Base-by-base conservation (phyloP, 2,888 invertebrate genomes). In the Pollenia angustigena region DNA sequence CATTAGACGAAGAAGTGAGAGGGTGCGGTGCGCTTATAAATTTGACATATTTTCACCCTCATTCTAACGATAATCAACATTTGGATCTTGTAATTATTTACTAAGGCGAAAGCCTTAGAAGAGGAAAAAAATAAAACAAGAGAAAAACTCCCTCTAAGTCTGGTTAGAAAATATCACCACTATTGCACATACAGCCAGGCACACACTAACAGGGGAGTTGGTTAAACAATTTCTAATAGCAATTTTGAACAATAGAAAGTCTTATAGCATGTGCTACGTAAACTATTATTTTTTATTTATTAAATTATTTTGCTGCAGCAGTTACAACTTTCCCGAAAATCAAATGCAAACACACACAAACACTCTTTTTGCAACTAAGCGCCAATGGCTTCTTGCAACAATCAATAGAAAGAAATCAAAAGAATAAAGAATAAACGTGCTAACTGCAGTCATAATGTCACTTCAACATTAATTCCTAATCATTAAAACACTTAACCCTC, bases 1-100 rank as follows among this genome's bases (percentile, higher is more conserved):
- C 42, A 69, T 60, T 23, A 52, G 44, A 52, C 69, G 50, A 40
- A 58, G 23, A 52, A 54, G 50, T 44, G 42, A 85, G 76, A 85
- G 85, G 76, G 81, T 76, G 75, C 72, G 56, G 46, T 52, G 40
- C 76, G 32, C 71, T 66, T 64, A 81, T 60, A 78, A 81, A 76
- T 80, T 69, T 85, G 84, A 80, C 79, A 85, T 80, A 60, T 83
- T 78, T 81, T 84, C 84, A 87, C 87, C 87, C 87, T 87, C 84
- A 84, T 87, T 84, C 16, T 68, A 60, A 74, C 74, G 66, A 64
- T 52, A 80, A 82, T 69, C 69, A 60, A 75, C 79, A 50, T 46
- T 78, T n/a, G 66, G 84, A 81, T 84, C 78, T 86, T 64, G 52
- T 75, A 78, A 69, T 69, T 69, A 60, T 71, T 84, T 60, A 44